These are phyloP conservation scores for Mungos mungo DNA, from an alignment of 2,113 vertebrate genomes.

Conservation along the genomic window DNA sequence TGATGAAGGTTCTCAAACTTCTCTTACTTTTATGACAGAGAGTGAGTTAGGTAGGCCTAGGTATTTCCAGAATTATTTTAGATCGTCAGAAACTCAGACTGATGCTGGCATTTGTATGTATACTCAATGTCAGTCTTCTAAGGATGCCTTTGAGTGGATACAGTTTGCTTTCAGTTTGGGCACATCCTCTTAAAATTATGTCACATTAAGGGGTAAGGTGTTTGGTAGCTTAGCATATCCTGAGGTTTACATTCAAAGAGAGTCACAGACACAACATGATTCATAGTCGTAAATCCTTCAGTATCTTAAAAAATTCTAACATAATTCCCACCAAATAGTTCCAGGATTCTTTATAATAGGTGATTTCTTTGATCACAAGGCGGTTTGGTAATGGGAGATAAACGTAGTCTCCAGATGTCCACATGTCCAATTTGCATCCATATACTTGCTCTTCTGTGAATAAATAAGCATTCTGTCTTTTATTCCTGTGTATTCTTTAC, in stretches of 20 bases:
- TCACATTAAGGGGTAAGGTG: not conserved
- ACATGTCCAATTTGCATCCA: slow-evolving; percentile 5
- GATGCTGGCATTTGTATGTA: not conserved
- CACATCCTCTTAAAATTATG: not conserved
- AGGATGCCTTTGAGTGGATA: not conserved
- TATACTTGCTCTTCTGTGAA: not conserved
- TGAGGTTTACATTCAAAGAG: not conserved
- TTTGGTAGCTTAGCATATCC: not conserved
- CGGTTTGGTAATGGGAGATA: slow-evolving; percentile 40
- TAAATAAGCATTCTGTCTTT: not conserved
- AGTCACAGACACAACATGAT: not conserved
- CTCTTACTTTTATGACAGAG: not conserved
- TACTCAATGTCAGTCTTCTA: not conserved
- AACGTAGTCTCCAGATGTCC: slow-evolving; percentile 37
- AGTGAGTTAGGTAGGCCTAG: not conserved
- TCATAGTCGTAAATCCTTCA: slow-evolving; percentile 36
- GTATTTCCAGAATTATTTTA: not conserved
- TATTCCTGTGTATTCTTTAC: slow-evolving; percentile 16
- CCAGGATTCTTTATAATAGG: slow-evolving; percentile 27
- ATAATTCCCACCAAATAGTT: slow-evolving; percentile 22
- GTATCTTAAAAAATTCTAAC: not conserved
- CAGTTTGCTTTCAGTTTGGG: not conserved
- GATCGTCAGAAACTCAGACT: not conserved
- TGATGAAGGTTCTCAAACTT: not conserved
- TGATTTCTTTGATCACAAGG: slow-evolving; percentile 19